Percentiles rank a stretch among this genome's conserved stretches.
Conservation (phyloP, 35 echinoderm and acorn worm species). For the Eucidaris tribuloides region DNA sequence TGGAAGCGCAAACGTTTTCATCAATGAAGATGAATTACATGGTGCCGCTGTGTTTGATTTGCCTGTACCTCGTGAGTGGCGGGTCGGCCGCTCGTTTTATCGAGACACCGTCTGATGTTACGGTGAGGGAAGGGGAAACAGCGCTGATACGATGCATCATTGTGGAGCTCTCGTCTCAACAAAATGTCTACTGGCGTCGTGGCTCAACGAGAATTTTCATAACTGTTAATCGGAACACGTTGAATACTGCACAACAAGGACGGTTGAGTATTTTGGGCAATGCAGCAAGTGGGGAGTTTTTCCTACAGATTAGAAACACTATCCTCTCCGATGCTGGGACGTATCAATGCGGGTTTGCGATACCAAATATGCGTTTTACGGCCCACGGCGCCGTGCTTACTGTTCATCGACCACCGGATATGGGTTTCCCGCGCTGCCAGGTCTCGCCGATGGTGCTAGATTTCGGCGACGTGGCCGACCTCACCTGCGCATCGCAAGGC, state of each 20-base stretch:
- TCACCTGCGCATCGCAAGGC: constrained; percentile 53
- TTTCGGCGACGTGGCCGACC: neutral
- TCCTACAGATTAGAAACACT: constrained; percentile 13
- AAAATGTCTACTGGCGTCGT: constrained; percentile 28
- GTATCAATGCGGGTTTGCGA: constrained; percentile 39
- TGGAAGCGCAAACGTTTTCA: too few species aligned
- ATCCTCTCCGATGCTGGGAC: constrained; percentile 22
- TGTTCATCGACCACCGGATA: constrained; percentile 7
- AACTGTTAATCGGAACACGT: constrained; percentile 6
- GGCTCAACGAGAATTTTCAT: neutral
- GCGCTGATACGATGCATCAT: constrained; percentile 21
- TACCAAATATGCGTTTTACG: neutral
- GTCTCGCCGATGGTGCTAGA: neutral
- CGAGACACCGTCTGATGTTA: neutral
- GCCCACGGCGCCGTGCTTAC: neutral
- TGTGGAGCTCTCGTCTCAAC: neutral
- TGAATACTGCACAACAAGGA: neutral
- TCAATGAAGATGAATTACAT: too few species aligned
- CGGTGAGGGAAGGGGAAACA: constrained; percentile 11
- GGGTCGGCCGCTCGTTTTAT: too few species aligned
- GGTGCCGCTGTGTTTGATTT: too few species aligned
- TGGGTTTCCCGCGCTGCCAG: constrained; percentile 39
- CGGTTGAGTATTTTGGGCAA: constrained; percentile 32
- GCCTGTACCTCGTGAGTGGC: too few species aligned
- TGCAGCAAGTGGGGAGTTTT: neutral